Conservation (phyloP, 92 coral and sea anemone species). For the Siderastrea radians region DNA sequence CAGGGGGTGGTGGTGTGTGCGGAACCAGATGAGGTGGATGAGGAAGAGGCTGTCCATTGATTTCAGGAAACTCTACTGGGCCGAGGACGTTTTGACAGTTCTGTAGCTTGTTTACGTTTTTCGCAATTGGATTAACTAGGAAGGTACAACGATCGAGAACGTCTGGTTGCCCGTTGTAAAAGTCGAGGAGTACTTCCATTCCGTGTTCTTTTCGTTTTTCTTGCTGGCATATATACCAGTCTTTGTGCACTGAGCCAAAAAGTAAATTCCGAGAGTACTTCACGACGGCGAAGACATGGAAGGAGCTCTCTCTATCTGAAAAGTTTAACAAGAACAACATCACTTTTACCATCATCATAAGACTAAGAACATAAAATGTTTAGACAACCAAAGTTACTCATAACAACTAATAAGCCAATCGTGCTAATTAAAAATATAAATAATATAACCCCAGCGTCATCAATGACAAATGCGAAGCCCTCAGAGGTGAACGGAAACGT, state of each 20-base stretch:
- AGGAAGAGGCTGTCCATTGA: slow-evolving; percentile 35
- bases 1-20: neutral
- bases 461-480: no score
- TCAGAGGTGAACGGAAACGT: no score
- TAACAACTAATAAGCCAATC: no score
- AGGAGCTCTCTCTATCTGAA: slow-evolving; percentile 76
- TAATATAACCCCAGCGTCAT: no score
- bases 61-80: slow-evolving; percentile 16
- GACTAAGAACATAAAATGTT: no score
- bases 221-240: slow-evolving; percentile 69
- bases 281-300: slow-evolving; percentile 62
- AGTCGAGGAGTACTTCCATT: slow-evolving; percentile 52
- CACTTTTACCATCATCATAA: neutral
- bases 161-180: slow-evolving; percentile 39
- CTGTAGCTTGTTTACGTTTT: neutral
- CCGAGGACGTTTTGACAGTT: slow-evolving; percentile 27
- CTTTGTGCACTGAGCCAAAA: slow-evolving; percentile 61
- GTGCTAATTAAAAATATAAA: no score
- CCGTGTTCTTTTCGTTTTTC: neutral
- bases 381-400: no score
- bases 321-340: neutral
- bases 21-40: slow-evolving; percentile 31
- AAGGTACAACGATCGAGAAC: slow-evolving; percentile 56
- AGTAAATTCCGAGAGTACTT: slow-evolving; percentile 40
- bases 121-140: neutral